Evolutionary conservation across 2,888 invertebrate genomes (phyloP).

Genomic region (Lycia hirtaria): DNA sequence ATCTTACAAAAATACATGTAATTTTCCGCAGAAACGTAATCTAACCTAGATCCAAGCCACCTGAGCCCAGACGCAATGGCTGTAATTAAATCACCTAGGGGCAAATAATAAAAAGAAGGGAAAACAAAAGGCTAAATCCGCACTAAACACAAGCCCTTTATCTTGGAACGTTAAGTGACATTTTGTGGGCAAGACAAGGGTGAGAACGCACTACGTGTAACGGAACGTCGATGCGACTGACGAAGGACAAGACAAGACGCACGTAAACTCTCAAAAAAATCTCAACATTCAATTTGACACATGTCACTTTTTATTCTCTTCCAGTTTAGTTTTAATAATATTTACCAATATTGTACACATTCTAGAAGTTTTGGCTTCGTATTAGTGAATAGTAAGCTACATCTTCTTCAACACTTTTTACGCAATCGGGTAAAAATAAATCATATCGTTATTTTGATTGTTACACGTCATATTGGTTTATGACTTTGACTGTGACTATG

Average conservation of each 20-base stretch:
- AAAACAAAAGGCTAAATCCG: conserved; percentile 46
- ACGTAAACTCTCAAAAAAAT: too few species aligned
- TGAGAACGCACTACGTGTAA: background rate
- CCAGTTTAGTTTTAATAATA: too few species aligned
- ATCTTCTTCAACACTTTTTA: too few species aligned
- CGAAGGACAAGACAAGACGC: background rate
- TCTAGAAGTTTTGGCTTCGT: too few species aligned
- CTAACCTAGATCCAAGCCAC: conserved; percentile 11
- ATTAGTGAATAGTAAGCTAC: too few species aligned
- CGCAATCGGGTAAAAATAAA: too few species aligned
- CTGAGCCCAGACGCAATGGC: conserved; percentile 21
- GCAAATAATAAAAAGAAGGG: conserved; percentile 36
- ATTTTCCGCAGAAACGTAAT: background rate
- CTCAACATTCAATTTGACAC: too few species aligned
- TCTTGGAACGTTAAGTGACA: conserved; percentile 56
- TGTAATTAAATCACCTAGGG: conserved; percentile 36
- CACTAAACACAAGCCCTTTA: conserved; percentile 49
- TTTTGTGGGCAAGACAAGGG: conserved; percentile 15
- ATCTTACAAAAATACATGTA: background rate
- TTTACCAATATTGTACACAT: too few species aligned
- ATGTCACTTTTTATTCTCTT: too few species aligned
- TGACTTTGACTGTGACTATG: too few species aligned
- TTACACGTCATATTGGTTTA: too few species aligned
- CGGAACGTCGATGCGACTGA: background rate
- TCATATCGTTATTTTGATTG: too few species aligned